phyloP scores from a whole-genome alignment of 2,888 invertebrate genomes.

The Diogma glabrata region DNA sequence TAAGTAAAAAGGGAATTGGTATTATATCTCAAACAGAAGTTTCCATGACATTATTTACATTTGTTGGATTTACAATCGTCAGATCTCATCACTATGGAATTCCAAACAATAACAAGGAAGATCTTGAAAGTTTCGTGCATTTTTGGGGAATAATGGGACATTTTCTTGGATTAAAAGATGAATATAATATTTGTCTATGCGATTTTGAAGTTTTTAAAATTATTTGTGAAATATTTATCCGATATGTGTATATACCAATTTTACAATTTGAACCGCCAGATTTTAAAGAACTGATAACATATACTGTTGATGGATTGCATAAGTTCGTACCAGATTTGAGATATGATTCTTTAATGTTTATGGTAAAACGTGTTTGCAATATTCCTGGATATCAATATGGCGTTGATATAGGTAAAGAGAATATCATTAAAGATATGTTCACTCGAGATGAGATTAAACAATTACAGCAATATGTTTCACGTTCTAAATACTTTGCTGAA shows the following conservation, averaged over 20 bases:
- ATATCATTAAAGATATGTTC: slow-evolving; percentile 3
- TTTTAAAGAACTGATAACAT: background rate
- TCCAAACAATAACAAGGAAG: background rate
- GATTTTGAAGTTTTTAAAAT: background rate
- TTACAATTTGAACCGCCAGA: background rate
- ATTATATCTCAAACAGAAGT: background rate
- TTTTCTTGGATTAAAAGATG: slow-evolving; percentile 9
- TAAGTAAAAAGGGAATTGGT: background rate
- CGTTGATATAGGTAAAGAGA: background rate
- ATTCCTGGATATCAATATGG: slow-evolving; percentile 11
- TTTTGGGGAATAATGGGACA: slow-evolving; percentile 7
- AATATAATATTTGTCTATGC: slow-evolving; percentile 8
- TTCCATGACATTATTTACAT: background rate
- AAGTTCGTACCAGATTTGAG: background rate
- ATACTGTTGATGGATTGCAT: background rate
- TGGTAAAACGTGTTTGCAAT: background rate
- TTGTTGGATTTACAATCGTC: background rate
- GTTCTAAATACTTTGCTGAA: too few relatives aligned
- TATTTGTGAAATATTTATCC: background rate
- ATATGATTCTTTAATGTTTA: background rate
- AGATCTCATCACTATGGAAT: background rate
- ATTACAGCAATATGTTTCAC: background rate
- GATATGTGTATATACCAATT: slow-evolving; percentile 7
- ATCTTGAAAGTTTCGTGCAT: slow-evolving; percentile 10
- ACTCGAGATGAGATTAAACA: background rate